phyloP scores from a whole-genome alignment of 1,140 invertebrate species.

The roundworm (Caenorhabditis elegans) region DNA sequence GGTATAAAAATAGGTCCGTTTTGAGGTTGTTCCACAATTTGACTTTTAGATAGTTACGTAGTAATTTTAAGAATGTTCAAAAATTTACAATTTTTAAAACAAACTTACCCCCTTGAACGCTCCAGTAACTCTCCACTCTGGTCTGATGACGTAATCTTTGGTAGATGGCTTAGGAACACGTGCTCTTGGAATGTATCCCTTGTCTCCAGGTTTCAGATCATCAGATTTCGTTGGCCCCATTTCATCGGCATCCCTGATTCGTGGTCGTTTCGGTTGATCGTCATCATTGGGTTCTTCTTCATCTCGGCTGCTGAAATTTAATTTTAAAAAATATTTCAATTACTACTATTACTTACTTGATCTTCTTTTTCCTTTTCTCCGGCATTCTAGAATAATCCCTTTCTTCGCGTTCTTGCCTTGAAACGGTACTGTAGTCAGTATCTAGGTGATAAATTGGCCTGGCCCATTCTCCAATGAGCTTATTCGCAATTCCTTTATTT shows the following conservation, averaged over 20 bases:
- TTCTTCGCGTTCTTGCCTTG: slow-evolving; percentile 78
- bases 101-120: slow-evolving; percentile 51
- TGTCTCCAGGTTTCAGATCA: slow-evolving; percentile 79
- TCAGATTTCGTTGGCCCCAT: slow-evolving; percentile 68
- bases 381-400: slow-evolving; percentile 85
- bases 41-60: no score
- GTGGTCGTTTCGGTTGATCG: slow-evolving; percentile 25
- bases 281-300: slow-evolving; percentile 45
- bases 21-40: not conserved
- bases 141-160: slow-evolving; percentile 92
- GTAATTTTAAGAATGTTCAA: no score
- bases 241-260: slow-evolving; percentile 26
- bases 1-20: not conserved
- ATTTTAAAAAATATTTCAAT: not conserved
- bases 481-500: slow-evolving; percentile 85
- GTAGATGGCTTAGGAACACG: slow-evolving; percentile 90
- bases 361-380: slow-evolving; percentile 68
- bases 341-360: not conserved
- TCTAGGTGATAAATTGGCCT: slow-evolving; percentile 65
- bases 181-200: slow-evolving; percentile 79
- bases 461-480: slow-evolving; percentile 77
- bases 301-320: slow-evolving; percentile 23
- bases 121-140: slow-evolving; percentile 74
- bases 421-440: slow-evolving; percentile 81
- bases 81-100: not conserved